Conservation (phyloP, 1,140 invertebrate genomes). For the Drosophila simulans region DNA sequence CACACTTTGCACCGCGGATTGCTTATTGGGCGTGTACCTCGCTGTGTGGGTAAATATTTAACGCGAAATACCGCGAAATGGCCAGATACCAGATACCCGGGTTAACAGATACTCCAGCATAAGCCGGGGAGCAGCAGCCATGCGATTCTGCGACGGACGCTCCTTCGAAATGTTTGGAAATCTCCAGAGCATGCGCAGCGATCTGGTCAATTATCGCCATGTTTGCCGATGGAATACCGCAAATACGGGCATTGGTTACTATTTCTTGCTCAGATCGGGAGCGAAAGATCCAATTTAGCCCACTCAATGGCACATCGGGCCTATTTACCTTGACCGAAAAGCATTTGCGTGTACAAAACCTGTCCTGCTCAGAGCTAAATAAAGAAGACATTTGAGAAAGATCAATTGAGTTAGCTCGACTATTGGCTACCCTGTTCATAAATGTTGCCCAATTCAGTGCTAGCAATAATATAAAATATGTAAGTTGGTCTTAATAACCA, state of each 20-base stretch:
- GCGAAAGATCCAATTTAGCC: slow-evolving; percentile 2
- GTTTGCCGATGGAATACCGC: slow-evolving; percentile 40
- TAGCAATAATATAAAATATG: too few species aligned
- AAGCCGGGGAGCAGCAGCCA: slow-evolving; percentile 5
- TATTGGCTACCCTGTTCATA: not conserved
- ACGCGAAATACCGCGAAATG: slow-evolving; percentile 73
- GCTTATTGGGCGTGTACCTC: slow-evolving; percentile 75
- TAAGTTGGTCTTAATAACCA: too few species aligned
- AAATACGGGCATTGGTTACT: slow-evolving; percentile 22
- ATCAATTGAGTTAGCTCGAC: not conserved
- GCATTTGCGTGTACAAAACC: slow-evolving; percentile 25
- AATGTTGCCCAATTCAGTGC: not conserved
- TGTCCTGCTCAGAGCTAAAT: slow-evolving; percentile 9
- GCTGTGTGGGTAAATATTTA: slow-evolving; percentile 67
- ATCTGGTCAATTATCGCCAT: slow-evolving; percentile 45
- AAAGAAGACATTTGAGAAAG: not conserved
- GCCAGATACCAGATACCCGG: slow-evolving; percentile 40
- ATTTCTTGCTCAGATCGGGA: slow-evolving; percentile 11
- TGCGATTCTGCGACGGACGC: slow-evolving; percentile 47
- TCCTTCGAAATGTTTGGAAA: slow-evolving; percentile 66
- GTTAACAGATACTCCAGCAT: slow-evolving; percentile 14
- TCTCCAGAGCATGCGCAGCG: slow-evolving; percentile 49
- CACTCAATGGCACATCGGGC: slow-evolving; percentile 32
- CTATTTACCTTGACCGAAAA: slow-evolving; percentile 44
- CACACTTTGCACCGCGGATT: slow-evolving; percentile 73